Evolutionary conservation across 2,888 invertebrate genomes (phyloP), one percentile per base, ranked within the genome.

Genomic region (Scaptomyza polygonia): DNA sequence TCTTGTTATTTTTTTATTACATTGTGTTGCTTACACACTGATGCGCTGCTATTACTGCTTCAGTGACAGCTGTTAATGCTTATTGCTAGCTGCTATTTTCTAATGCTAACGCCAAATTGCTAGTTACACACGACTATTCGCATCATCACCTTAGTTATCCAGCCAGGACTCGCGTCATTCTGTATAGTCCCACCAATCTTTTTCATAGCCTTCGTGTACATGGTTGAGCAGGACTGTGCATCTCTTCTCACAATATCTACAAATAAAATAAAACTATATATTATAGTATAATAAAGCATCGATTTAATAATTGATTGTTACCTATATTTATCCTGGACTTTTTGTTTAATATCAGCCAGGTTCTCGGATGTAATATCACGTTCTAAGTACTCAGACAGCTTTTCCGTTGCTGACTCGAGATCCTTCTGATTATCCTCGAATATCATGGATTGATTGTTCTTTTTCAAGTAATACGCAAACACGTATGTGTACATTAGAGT

Each of bases 401-500:
- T 97, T 93, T 99, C 99, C 36, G 99, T 99, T 83, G 99, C 98
- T 88, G 96, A 96, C 93, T 99, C 99, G 88, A 99, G 94, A 94
- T 99, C 99, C 90, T 96, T 96, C 94, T 99, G 99, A 94, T 99
- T 99, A 92, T 97, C 98, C 94, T 99, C 99, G 92, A 99, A 99
- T 92, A 99, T 98, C 92, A 97, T 96, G 89, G 98, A 97, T 93
- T 99, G 99, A 93, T 99, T 99, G 93, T 98, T 99, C 93, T 98
- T 98, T 92, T 95, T 95, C 91, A 99, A 94, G 93, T 99, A 99
- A 93, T 98, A 99, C 88, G 99, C 99, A 94, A 99, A 99, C 82
- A 99, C 99, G 92, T 99, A 99, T 51, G 99, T 99, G 93, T 98
- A 99, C 98, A 99, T 99, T 59, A 99, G 94, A 16, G 99, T 99